Base-by-base conservation (phyloP, 2,113 vertebrate genomes). In the Planiliza haematocheilus region DNA sequence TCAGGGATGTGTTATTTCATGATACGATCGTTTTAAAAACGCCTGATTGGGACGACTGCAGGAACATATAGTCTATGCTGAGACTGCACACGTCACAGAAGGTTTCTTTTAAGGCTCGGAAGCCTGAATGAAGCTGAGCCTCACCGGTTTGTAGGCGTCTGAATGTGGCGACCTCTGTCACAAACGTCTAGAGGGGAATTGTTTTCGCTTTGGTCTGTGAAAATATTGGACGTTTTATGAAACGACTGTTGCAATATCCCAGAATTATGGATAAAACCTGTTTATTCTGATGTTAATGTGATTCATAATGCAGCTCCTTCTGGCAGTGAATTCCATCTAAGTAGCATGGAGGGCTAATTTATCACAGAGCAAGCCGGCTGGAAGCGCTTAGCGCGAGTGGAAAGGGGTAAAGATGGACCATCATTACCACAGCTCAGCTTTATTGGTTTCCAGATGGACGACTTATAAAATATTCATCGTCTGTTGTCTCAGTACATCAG, bases 381-480 rank as follows among this genome's bases (percentile, higher is more conserved):
- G 65, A 70, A 63, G 36, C 2, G 9, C 61, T 52, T 11, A 64
- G 62, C 4, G 70, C 67, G 49, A 30, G n/a, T 11, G 55, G 30
- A 77, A 41, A 49, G 9, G 53, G 39, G 18, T 58, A 77, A 56
- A 68, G 63, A 55, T 16, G 56, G 75, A 57, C 80, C 68, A 18
- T 70, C 71, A 68, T 83, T 70, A 82, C 56, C 46, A 21, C 17
- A 49, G 62, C 79, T 70, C 50, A 17, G 76, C 61, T 81, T 85
- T 77, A 88, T 86, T 88, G 82, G 79, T 83, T 85, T 84, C 55
- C 76, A 87, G 74, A 86, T 75, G 74, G 86, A 77, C 68, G 76
- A 77, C 72, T 58, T 79, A 78, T 88, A 42, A 90, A 88, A 87
- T 86, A 90, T 90, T 88, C 61, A 86, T 79, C 38, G 59, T 53